These are phyloP conservation scores for Drosophila gaucha DNA, from an alignment of 2,888 invertebrate genomes.

Conservation along the genomic window DNA sequence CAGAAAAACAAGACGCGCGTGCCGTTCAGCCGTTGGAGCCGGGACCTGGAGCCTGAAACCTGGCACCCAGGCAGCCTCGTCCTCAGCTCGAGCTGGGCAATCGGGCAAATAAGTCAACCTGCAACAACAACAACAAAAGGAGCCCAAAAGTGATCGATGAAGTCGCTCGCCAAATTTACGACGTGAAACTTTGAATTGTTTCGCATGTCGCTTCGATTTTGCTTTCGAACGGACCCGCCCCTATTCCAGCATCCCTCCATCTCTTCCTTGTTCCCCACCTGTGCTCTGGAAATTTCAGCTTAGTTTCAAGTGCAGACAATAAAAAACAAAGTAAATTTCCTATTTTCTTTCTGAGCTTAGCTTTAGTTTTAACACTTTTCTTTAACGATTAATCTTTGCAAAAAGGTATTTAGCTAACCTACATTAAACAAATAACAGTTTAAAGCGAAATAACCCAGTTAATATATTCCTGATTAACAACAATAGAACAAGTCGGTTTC, in stretches of 20 bases:
- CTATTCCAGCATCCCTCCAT: not conserved
- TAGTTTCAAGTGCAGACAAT: constrained; percentile 5
- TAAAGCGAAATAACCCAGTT: too few species aligned
- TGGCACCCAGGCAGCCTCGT: constrained; percentile 41
- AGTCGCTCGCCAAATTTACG: constrained; percentile 83
- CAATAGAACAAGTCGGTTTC: too few species aligned
- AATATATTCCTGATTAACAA: too few species aligned
- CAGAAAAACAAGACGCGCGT: constrained; percentile 75
- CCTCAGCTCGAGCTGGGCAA: constrained; percentile 35
- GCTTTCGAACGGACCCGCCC: constrained; percentile 44
- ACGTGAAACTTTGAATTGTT: constrained; percentile 84
- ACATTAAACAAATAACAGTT: too few species aligned
- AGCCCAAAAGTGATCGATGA: constrained; percentile 83
- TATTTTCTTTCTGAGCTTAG: not conserved
- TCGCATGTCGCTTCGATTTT: constrained; percentile 80
- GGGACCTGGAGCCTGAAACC: constrained; percentile 21
- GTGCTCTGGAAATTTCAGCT: not conserved
- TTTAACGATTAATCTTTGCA: not conserved
- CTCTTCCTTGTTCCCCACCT: not conserved
- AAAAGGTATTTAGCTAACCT: too few species aligned
- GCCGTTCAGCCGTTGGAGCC: constrained; percentile 58
- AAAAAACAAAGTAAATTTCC: not conserved
- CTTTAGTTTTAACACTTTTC: constrained; percentile 1
- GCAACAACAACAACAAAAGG: constrained; percentile 41
- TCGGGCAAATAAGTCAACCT: constrained; percentile 67